phyloP scores from a whole-genome alignment of 2,113 vertebrate genomes.

The Cololabis saira region DNA sequence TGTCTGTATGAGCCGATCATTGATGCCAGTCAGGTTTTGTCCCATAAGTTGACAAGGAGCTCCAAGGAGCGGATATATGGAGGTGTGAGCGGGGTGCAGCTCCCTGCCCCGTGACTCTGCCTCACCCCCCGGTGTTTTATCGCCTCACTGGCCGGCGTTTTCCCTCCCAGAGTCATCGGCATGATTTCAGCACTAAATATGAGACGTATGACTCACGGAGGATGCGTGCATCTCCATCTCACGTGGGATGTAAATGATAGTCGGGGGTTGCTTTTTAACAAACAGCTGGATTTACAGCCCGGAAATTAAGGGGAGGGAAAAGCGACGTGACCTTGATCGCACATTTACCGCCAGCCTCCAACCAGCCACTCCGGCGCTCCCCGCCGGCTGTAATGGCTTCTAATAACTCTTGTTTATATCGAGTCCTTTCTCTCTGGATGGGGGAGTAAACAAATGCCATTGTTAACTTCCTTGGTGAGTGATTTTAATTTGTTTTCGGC shows the following conservation, averaged over 20 bases:
- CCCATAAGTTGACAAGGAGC: conserved; percentile 27
- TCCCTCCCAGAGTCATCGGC: conserved; percentile 1
- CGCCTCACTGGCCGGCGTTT: conserved; percentile 2
- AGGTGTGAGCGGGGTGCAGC: conserved; percentile 36
- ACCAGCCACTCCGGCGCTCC: conserved; percentile 48
- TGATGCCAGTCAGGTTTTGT: conserved; percentile 5
- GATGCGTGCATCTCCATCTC: not conserved
- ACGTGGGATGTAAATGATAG: conserved; percentile 12
- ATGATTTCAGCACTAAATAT: not conserved
- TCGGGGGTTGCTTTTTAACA: conserved; percentile 49
- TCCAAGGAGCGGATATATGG: conserved; percentile 56
- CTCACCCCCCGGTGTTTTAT: conserved; percentile 10
- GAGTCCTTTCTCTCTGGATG: conserved; percentile 34
- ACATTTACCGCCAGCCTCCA: conserved; percentile 47
- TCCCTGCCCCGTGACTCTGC: conserved; percentile 21
- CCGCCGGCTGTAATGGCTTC: conserved; percentile 55
- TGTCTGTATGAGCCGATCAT: too few species aligned
- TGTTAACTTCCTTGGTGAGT: conserved; percentile 28
- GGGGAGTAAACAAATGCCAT: conserved; percentile 58
- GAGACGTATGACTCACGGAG: not conserved
- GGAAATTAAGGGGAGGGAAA: conserved; percentile 17
- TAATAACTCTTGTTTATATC: conserved; percentile 47
- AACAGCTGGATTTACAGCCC: conserved; percentile 53
- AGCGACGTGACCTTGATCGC: conserved; percentile 55
- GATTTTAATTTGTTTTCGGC: conserved; percentile 68